phyloP scores from a whole-genome alignment of 2,113 vertebrate species.

The Trematomus loennbergii region DNA sequence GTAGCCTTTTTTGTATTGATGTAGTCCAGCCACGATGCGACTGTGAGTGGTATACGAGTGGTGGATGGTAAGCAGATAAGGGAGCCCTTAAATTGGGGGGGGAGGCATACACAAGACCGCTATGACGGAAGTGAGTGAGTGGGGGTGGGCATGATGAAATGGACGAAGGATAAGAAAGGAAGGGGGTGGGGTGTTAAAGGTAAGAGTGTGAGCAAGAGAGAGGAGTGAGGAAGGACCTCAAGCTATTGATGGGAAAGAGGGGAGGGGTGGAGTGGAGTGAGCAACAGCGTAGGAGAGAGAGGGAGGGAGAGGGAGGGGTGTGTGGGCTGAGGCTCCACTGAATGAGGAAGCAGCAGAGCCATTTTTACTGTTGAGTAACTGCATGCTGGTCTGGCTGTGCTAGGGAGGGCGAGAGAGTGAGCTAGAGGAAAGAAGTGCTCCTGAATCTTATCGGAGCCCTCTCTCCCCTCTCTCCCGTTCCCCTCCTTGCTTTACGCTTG shows the following conservation, averaged over 20 bases:
- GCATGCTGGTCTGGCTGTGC: conserved; percentile 75
- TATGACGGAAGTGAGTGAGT: conserved; percentile 60
- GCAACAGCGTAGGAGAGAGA: conserved; percentile 58
- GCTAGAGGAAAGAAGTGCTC: conserved; percentile 66
- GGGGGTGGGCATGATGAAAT: conserved; percentile 78
- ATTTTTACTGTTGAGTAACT: conserved; percentile 87
- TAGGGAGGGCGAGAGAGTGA: conserved; percentile 68
- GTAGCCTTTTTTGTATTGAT: conserved; percentile 11
- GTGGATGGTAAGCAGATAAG: conserved; percentile 53
- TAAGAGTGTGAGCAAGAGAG: conserved; percentile 51
- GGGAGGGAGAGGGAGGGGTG: conserved; percentile 72
- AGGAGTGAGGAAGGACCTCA: conserved; percentile 64
- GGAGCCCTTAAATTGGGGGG: conserved; percentile 60
- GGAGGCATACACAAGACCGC: conserved; percentile 65
- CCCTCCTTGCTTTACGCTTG: conserved; percentile 41
- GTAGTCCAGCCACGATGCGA: conserved; percentile 50
- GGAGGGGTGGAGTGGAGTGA: conserved; percentile 73
- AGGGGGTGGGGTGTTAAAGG: conserved; percentile 75
- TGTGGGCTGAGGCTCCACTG: conserved; percentile 82
- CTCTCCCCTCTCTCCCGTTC: conserved; percentile 50
- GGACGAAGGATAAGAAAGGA: conserved; percentile 71
- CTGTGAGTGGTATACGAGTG: conserved; percentile 40
- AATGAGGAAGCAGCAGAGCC: conserved; percentile 88
- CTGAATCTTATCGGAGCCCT: conserved; percentile 56
- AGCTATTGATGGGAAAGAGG: conserved; percentile 75